phyloP scores from a whole-genome alignment of 2,888 invertebrate genomes.

The Zaprionus bogoriensis region DNA sequence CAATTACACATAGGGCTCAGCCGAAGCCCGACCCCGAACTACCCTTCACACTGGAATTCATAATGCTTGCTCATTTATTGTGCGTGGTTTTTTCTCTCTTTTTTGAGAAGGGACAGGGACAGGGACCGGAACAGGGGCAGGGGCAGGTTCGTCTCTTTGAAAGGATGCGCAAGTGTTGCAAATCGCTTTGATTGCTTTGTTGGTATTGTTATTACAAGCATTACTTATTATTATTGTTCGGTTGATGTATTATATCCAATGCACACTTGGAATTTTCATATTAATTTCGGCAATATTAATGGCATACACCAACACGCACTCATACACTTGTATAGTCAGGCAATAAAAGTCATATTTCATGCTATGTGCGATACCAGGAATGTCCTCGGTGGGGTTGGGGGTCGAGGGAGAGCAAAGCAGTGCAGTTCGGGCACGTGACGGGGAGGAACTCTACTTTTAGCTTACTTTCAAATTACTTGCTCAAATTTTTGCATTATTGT shows the following conservation, averaged over 20 bases:
- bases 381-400: conserved; percentile 7
- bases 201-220: conserved; percentile 60
- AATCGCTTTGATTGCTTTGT: conserved; percentile 78
- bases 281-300: conserved; percentile 73
- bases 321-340: neutral
- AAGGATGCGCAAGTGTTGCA: conserved; percentile 76
- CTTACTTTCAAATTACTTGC: neutral
- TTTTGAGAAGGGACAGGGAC: conserved; percentile 4
- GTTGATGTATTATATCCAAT: conserved; percentile 67
- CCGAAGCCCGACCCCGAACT: conserved; percentile 32
- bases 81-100: conserved; percentile 15
- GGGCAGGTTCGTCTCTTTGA: conserved; percentile 27
- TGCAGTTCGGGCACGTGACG: conserved; percentile 33
- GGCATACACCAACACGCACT: conserved; percentile 30
- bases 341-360: conserved; percentile 62
- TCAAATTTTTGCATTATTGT: neutral
- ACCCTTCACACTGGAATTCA: conserved; percentile 19
- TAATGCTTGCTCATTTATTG: conserved; percentile 70
- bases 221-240: conserved; percentile 43
- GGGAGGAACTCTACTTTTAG: neutral
- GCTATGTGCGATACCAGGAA: conserved; percentile 30
- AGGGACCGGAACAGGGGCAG: conserved; percentile 4
- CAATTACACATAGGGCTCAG: conserved; percentile 50
- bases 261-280: conserved; percentile 77
- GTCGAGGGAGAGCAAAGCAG: neutral